Base-by-base conservation (phyloP, 2,113 vertebrate species). In the Elephantulus edwardii region DNA sequence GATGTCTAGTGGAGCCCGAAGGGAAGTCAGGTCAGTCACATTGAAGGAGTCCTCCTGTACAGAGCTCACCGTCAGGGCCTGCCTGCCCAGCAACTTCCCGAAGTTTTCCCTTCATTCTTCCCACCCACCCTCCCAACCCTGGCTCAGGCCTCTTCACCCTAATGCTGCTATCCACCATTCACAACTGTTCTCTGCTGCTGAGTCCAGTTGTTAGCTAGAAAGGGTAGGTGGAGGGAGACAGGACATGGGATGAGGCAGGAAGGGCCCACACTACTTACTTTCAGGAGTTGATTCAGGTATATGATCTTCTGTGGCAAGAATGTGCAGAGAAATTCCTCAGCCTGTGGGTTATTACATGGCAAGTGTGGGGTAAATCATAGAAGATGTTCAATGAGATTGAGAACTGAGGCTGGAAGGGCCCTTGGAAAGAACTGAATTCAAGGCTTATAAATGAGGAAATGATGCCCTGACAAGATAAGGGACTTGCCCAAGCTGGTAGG, bases 1-100 rank as follows among this genome's bases (percentile, higher is more conserved):
- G 91, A 99, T 99, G 56, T 99, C 98, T 96, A 99, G 94, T 0
- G 98, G 98, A 5, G 98, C 98, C 46, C 97, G 97, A 6, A 99
- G 97, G 0, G 96, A 96, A 0, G 97, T 95, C 72, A 98, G 91
- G 92, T 98, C 98, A 42, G 96, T 92, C 86, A 98, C 81, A 38
- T 96, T 98, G 88, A 99, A 80, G 5, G 94, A 96, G 0, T 98
- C 97, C n/a, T 98, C 97, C 98, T 99, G 94, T 87, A 93, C 60
- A 93, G 88, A 94, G 80, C 16, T 89, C 50, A 95, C 38, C 56
- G 44, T 96, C 66, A 95, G 56, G 24, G 10, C 20, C 52, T 85
- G 10, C 20, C 52, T 85, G 40, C 60, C 70, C 70, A 33, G n/a
- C 28, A 30, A 83, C 64, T 72, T 81, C 52, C 58, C 58, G 26